Conservation (phyloP, 2,113 vertebrate genomes). For the Picathartes gymnocephalus region DNA sequence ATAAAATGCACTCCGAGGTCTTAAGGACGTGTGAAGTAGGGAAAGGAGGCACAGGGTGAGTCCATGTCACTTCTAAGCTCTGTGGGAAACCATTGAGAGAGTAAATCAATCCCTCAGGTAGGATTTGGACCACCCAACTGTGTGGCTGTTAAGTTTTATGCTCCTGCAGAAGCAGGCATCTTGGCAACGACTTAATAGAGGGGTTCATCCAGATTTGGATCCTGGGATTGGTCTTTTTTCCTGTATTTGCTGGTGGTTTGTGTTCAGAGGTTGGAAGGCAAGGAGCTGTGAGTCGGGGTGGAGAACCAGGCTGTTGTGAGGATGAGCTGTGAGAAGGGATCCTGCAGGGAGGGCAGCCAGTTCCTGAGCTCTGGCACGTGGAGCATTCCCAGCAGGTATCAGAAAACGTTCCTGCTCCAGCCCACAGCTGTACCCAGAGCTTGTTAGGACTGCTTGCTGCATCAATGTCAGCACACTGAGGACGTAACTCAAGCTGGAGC, state of each 20-base stretch:
- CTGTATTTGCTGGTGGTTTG: neutral
- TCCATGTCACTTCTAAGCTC: neutral
- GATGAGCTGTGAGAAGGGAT: neutral
- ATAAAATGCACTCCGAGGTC: neutral
- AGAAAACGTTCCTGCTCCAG: neutral
- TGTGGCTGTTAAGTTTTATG: neutral
- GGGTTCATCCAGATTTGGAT: neutral
- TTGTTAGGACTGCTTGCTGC: neutral
- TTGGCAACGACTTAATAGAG: neutral
- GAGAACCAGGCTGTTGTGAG: accelerated
- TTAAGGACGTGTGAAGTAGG: neutral
- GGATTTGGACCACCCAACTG: neutral
- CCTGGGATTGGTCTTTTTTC: neutral
- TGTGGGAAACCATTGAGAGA: neutral
- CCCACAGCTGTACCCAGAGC: neutral
- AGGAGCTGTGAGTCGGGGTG: accelerated
- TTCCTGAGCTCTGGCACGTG: neutral
- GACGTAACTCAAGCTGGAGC: neutral
- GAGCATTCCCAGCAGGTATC: neutral
- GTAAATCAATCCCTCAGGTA: neutral
- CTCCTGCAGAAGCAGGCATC: neutral
- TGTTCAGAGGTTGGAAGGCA: neutral
- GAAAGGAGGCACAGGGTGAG: neutral
- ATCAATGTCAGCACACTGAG: neutral
- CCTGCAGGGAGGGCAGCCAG: neutral